Evolutionary conservation across 1,140 invertebrate species (phyloP).

Genomic region (Atta colombica): DNA sequence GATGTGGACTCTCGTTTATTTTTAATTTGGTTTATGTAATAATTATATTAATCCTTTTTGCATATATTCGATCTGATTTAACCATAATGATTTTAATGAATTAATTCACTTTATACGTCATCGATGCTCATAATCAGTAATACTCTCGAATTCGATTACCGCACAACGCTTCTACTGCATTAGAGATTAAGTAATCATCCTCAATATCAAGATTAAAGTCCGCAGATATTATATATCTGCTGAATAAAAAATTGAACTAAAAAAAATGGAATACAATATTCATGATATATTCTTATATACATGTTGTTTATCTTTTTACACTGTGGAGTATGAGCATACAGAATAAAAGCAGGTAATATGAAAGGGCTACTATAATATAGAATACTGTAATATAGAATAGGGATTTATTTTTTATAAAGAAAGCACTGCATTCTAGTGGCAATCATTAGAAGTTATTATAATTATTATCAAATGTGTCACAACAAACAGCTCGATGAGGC

Average conservation of each 20-base stretch:
- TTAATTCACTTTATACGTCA: not conserved
- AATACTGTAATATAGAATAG: too few relatives aligned
- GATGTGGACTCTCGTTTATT: not conserved
- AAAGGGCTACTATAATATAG: too few relatives aligned
- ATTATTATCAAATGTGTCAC: too few relatives aligned
- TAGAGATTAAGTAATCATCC: conserved; percentile 1
- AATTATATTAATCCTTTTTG: not conserved
- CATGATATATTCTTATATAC: not conserved
- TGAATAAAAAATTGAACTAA: not conserved
- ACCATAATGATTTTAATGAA: not conserved
- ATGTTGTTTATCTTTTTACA: too few relatives aligned
- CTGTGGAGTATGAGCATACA: too few relatives aligned
- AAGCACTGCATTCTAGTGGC: too few relatives aligned
- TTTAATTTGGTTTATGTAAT: conserved; percentile 20
- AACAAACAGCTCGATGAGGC: too few relatives aligned
- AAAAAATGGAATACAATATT: not conserved
- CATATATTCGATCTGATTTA: conserved; percentile 2
- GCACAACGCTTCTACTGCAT: not conserved
- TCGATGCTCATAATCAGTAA: conserved; percentile 25
- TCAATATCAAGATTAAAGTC: not conserved
- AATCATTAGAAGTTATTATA: too few relatives aligned
- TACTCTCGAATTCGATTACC: conserved; percentile 35
- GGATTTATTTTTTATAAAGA: too few relatives aligned
- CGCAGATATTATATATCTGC: not conserved
- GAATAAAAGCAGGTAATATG: too few relatives aligned